A percentile compares a stretch with the other conserved stretches of the same genome.
Conservation (phyloP, 1,140 invertebrate genomes). For the Camponotus floridanus region DNA sequence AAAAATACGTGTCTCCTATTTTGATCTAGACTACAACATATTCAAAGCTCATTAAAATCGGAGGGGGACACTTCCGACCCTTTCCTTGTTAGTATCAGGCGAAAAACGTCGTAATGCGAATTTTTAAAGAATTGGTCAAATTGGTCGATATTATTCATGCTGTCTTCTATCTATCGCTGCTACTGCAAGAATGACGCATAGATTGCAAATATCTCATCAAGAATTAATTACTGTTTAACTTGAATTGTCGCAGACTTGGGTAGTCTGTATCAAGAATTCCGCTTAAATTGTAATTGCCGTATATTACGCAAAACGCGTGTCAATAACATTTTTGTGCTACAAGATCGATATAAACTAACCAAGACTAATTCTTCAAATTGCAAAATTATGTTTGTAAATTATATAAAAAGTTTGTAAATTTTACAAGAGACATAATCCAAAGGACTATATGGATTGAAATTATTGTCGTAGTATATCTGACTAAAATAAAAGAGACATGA, state of each 20-base stretch:
- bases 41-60: too few species aligned
- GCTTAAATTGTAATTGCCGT: too few species aligned
- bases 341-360: background rate
- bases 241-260: too few species aligned
- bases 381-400: conserved; percentile 35
- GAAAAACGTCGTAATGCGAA: conserved; percentile 21
- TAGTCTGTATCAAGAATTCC: too few species aligned
- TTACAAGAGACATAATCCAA: too few species aligned
- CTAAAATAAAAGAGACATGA: background rate
- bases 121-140: conserved; percentile 4
- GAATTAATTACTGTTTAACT: conserved; percentile 43
- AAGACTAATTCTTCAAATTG: background rate
- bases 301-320: background rate
- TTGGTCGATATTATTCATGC: background rate
- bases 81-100: background rate
- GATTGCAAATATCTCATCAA: background rate
- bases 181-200: background rate
- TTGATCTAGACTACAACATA: too few species aligned
- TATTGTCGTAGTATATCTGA: too few species aligned
- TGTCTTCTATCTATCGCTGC: background rate
- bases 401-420: too few species aligned
- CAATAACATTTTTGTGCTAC: background rate
- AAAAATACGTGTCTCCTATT: too few species aligned
- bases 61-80: too few species aligned
- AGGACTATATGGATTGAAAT: too few species aligned